Base-by-base conservation (phyloP, 2,113 vertebrate genomes). In the Dicerorhinus sumatrensis region DNA sequence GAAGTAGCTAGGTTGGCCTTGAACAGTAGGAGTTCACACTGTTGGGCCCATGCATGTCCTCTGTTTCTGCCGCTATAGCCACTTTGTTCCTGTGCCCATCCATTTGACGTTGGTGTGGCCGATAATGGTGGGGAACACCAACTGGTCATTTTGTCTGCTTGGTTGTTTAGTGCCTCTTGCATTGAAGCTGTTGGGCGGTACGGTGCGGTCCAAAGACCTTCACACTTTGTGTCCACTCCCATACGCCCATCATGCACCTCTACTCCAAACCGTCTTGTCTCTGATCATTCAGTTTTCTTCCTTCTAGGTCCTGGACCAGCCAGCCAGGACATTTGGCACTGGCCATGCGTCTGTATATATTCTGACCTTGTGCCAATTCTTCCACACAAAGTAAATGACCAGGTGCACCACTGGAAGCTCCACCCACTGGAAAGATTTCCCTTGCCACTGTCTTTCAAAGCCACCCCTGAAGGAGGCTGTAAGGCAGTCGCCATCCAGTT, bases 171-270 rank as follows among this genome's bases (percentile, higher is more conserved):
- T 11, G 31, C 31, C 31, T n/a, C 39, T 75, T 17, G 56, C 21
- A 0, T 10, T 0, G 31, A n/a, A 62, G 56, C 25, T 2, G 14
- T 21, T 11, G 39, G 70, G 39, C 20, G 2, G 16, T 3, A 14
- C 69, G 14, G 11, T 31, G 18, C 8, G 6, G 10, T 54, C 65
- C 65, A 20, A 10, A 13, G 51, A 29, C 2, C 36, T 39, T 58
- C 85, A 31, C 27, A 1, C 54, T 42, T 10, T 33, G 36, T 31
- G 17, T 62, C 39, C 70, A n/a, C 36, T 48, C 56, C 54, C 69
- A 21, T 0, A 0, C 7, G 12, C 48, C 48, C 4, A 10, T 21
- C 51, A 2, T 69, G 0, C 5, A 18, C 6, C 36, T 58, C 51
- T 8, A 39, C 36, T 42, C 86, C 29, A 25, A 9, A 42, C 12